phyloP scores from a whole-genome alignment of 2,888 invertebrate genomes.

The Geotrupes spiniger region DNA sequence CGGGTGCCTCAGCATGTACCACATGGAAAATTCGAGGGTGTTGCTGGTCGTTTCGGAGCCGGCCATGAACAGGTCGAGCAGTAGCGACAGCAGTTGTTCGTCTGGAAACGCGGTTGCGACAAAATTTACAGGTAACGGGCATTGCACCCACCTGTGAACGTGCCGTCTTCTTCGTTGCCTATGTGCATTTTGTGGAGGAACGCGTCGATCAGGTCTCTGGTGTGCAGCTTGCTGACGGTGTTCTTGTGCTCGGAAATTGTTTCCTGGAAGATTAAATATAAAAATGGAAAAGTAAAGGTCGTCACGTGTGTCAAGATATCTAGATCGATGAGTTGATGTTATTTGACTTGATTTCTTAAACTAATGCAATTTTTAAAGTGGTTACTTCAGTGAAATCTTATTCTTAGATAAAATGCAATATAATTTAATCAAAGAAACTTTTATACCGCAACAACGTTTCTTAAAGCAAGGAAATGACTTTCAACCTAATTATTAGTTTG shows the following conservation, averaged over 20 bases:
- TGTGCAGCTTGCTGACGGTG: constrained; percentile 47
- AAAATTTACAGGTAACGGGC: background rate
- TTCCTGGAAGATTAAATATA: constrained; percentile 49
- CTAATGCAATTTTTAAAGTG: no score
- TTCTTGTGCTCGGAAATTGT: constrained; percentile 55
- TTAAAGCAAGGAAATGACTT: no score
- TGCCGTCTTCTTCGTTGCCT: constrained; percentile 49
- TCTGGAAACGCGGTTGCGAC: constrained; percentile 29
- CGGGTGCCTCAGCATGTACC: constrained; percentile 58
- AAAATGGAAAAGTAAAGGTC: no score
- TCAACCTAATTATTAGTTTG: no score
- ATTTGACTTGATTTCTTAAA: no score
- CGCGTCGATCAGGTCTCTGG: constrained; percentile 64
- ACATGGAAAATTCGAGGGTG: constrained; percentile 59
- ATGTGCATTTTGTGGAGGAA: constrained; percentile 59
- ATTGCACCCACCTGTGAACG: constrained; percentile 46
- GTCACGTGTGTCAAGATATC: no score
- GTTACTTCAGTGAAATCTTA: no score
- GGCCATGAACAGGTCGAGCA: constrained; percentile 67
- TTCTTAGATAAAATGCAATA: no score
- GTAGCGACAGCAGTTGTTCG: constrained; percentile 50
- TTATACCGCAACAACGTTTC: no score
- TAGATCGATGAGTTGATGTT: no score
- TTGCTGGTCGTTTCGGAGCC: constrained; percentile 70
- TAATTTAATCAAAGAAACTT: no score